These are phyloP conservation scores for Polydrusus tereticollis DNA, from an alignment of 2,888 invertebrate genomes.

Conservation along the genomic window DNA sequence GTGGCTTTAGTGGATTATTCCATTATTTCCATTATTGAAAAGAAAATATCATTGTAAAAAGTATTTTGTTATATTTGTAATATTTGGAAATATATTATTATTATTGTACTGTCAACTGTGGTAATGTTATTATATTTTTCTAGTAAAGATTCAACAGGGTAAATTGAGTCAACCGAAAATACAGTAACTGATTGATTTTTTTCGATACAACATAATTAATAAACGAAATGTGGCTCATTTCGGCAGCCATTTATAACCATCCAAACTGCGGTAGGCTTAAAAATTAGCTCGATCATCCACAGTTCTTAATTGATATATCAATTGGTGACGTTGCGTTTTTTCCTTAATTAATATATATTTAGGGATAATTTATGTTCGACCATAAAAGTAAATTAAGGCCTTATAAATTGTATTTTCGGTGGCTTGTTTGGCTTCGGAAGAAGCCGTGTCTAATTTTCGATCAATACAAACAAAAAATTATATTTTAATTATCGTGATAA, in stretches of 20 bases:
- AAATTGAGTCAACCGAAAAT: neutral
- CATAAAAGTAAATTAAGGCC: constrained; percentile 39
- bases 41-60: too few relatives aligned
- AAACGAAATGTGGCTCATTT: constrained; percentile 28
- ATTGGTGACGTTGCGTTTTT: constrained; percentile 53
- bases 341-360: constrained; percentile 46
- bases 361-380: constrained; percentile 41
- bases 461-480: neutral
- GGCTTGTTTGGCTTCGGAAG: constrained; percentile 35
- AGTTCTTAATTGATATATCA: constrained; percentile 59
- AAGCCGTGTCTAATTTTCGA: constrained; percentile 33
- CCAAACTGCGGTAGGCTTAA: constrained; percentile 51
- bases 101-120: too few relatives aligned
- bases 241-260: constrained; percentile 31
- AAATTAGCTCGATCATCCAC: constrained; percentile 54
- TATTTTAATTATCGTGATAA: too few relatives aligned
- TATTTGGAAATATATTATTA: too few relatives aligned
- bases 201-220: constrained; percentile 28
- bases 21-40: too few relatives aligned
- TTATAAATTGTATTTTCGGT: constrained; percentile 26
- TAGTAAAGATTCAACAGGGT: neutral
- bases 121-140: too few relatives aligned
- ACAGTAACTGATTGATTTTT: constrained; percentile 31
- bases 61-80: too few relatives aligned
- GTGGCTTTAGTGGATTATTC: too few relatives aligned